These are phyloP conservation scores for Nemoura dubitans DNA, from an alignment of 2,888 invertebrate species.

Conservation along the genomic window DNA sequence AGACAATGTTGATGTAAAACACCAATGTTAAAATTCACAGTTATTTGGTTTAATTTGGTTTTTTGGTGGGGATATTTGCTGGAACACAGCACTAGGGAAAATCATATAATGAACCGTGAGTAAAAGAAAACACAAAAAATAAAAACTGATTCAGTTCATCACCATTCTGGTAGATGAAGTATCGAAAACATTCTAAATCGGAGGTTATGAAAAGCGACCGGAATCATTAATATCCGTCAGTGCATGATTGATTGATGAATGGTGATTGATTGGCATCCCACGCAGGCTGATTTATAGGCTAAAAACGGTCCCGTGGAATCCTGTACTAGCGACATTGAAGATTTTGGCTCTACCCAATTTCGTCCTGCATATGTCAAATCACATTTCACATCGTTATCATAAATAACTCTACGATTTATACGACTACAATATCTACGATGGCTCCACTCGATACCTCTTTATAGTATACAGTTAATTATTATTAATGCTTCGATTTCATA, in stretches of 20 bases:
- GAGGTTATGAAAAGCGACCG: not conserved
- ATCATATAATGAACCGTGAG: too few relatives aligned
- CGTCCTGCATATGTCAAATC: slow-evolving; percentile 30
- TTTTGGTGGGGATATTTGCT: too few relatives aligned
- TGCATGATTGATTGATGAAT: not conserved
- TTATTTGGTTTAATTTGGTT: too few relatives aligned
- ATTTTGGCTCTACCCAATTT: slow-evolving; percentile 19
- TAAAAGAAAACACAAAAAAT: too few relatives aligned
- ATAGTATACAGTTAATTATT: slow-evolving; percentile 7
- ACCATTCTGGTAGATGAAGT: too few relatives aligned
- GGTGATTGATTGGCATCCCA: not conserved
- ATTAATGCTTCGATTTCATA: not conserved
- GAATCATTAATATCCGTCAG: not conserved
- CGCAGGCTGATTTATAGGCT: not conserved
- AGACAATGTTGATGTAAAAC: too few relatives aligned
- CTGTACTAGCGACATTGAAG: slow-evolving; percentile 17
- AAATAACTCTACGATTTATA: not conserved
- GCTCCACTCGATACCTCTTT: not conserved
- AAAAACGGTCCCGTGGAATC: not conserved
- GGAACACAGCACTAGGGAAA: too few relatives aligned
- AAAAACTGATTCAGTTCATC: too few relatives aligned
- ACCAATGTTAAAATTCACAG: too few relatives aligned
- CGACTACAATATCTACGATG: slow-evolving; percentile 12
- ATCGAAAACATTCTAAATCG: too few relatives aligned
- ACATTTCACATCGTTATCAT: slow-evolving; percentile 35